phyloP scores from a whole-genome alignment of 2,888 invertebrate species.

The Psylliodes chrysocephalus region DNA sequence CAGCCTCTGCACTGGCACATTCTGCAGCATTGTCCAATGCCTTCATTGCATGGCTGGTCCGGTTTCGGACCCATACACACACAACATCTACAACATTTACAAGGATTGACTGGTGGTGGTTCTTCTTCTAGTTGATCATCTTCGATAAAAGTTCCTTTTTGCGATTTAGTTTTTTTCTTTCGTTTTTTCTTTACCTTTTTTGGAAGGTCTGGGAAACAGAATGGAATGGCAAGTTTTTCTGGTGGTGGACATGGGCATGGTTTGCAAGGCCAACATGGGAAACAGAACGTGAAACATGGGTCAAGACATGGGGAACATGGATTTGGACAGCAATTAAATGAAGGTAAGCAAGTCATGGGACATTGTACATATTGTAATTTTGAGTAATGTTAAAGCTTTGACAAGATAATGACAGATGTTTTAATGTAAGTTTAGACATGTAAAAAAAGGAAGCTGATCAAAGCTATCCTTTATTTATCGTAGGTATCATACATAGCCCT shows the following conservation, averaged over 20 bases:
- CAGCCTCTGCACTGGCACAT: background rate
- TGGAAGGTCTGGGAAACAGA: background rate
- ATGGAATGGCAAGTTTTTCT: conserved; percentile 1
- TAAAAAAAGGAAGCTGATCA: too few species aligned
- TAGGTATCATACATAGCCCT: too few species aligned
- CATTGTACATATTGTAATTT: conserved; percentile 23
- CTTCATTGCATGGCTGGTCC: background rate
- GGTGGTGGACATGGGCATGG: conserved; percentile 11
- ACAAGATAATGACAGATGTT: background rate
- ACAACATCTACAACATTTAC: conserved; percentile 1
- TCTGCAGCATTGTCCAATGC: background rate
- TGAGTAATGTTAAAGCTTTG: background rate
- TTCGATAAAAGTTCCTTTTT: background rate
- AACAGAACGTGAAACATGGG: background rate
- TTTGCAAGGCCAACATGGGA: conserved; percentile 11
- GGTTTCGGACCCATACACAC: background rate
- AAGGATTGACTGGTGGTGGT: background rate
- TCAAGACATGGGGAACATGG: conserved; percentile 2
- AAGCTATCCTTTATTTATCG: too few species aligned
- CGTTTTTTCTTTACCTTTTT: background rate
- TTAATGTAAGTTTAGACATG: too few species aligned
- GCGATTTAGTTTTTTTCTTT: background rate
- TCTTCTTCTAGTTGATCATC: background rate
- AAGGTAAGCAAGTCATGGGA: conserved; percentile 19
- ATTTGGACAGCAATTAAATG: background rate